Evolutionary conservation across 1,140 invertebrate species (phyloP), one percentile per base, ranked within the genome.

Genomic region (Hirudo medicinalis): DNA sequence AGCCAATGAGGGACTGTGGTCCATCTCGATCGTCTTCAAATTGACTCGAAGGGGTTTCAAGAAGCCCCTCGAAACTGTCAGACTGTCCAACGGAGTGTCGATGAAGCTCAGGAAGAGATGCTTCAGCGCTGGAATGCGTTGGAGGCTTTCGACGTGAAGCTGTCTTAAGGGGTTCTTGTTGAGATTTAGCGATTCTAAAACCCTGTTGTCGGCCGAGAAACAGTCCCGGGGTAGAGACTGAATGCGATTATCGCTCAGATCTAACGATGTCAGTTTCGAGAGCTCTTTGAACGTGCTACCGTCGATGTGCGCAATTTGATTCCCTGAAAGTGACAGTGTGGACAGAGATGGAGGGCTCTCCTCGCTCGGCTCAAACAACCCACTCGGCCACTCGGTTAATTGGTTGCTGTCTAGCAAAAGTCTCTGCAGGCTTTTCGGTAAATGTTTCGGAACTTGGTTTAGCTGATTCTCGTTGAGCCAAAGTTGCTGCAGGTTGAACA

Each of bases 381-480:
- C 60, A 20, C 22, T 25, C 17, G 54, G 70, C 20, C 76, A n/a
- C 19, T 83, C 84, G 66, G 81, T 82, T 67, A 94, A 86, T 6
- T 80, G 78, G 79, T 90, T 91, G 20, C 84, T 78, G 70, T 87
- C 85, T 27, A 90, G 75, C 72, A 88, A 84, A 0, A 90, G 78
- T 49, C 82, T 80, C n/a, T 82, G 83, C 8, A 91, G 77, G 57
- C 85, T 85, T 6, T 84, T 83, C 0, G 89, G 88, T 9, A 91
- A 78, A 75, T 86, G 88, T 57, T 81, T 80, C 0, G 91, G 91
- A 36, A 93, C 83, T 9, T 79, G 80, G 5, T 77, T 79, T 29
- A 93, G 82, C n/a, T 73, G 75, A 68, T 94, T 94, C 69, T 88
- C 87, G 73, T 89, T 89, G 15, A 94, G 82, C 79, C 90, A 88